Percentiles rank a stretch among this genome's conserved stretches.
Evolutionary conservation across 2,797 vertebrate species (phyloP).

Genomic region (Acestrorhynchus altus): DNA sequence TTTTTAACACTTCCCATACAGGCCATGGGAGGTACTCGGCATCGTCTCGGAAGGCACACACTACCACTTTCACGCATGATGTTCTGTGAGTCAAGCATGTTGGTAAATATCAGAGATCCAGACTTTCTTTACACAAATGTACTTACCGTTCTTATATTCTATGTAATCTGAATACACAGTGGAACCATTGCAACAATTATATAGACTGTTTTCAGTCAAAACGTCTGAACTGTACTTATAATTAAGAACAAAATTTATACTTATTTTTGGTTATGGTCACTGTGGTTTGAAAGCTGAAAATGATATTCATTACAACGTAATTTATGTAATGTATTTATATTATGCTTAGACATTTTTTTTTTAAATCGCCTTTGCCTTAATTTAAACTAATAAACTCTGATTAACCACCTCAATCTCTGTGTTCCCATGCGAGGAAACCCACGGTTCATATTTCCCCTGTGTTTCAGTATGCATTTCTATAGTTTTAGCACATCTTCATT

Average conservation of each 20-base stretch:
- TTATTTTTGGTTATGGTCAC: slow-evolving; percentile 14
- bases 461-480: not conserved
- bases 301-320: slow-evolving; percentile 11
- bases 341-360: slow-evolving; percentile 35
- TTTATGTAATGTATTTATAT: slow-evolving; percentile 42
- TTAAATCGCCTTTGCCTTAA: slow-evolving; percentile 40
- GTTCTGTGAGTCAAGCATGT: slow-evolving; percentile 35
- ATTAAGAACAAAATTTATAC: slow-evolving; percentile 20
- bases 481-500: slow-evolving; percentile 12
- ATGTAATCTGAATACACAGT: not conserved
- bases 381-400: slow-evolving; percentile 37
- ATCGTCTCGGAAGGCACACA: slow-evolving; percentile 8
- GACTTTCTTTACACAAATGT: slow-evolving; percentile 25
- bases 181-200: not conserved
- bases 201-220: not conserved
- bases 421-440: slow-evolving; percentile 30
- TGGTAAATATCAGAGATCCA: slow-evolving; percentile 5
- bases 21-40: not conserved
- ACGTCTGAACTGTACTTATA: slow-evolving; percentile 7
- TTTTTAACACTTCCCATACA: not conserved
- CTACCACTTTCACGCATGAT: slow-evolving; percentile 33
- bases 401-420: slow-evolving; percentile 10
- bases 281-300: slow-evolving; percentile 16
- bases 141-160: slow-evolving; percentile 15
- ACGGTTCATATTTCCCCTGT: not conserved